Base-by-base conservation (phyloP, 2,888 invertebrate species). In the Isotomurus palustris region DNA sequence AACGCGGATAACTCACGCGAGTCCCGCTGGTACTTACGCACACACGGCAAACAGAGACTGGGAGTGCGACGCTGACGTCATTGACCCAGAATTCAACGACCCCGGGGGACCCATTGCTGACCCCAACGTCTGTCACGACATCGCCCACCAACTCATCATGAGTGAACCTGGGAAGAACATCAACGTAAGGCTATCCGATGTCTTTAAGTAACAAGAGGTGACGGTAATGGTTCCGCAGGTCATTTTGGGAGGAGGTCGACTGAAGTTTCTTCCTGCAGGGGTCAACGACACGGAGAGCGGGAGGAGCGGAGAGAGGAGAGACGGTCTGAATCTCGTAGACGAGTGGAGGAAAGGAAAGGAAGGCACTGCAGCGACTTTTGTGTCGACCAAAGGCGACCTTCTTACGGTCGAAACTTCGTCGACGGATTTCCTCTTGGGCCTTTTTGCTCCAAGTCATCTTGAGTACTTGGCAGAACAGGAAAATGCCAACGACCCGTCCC, bases 121-220 rank as follows among this genome's bases (percentile, higher is more conserved):
- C 6, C 68, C 2, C 19, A 60, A 0, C 3, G 5, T 28, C 1
- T 92, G 92, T 74, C 86, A 86, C 73, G 93, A 93, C 72, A 91
- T 92, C 58, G 92, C 87, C 0, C 77, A 84, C 4, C 92, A 92
- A 73, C 76, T 93, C 50, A 76, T 93, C 0, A 85, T 90, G 71
- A 82, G 86, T 71, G 78, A 80, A 61, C 89, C 91, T 0, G 92
- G 91, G 0, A 83, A 77, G 65, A 81, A 84, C 72, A 80, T 88
- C 19, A 82, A 86, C 73, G 87, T 86, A 71, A 61, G 43, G 59
- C 17, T 65, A 75, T 2, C 14, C 14, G 17, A 41, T 25, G 17
- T 2, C 19, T 43, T 8, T 25, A 17, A 32, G 8, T 38, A 4
- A 53, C 17, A 17, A 21, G 22, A 41, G 41, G 12, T 19, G 6